Base-by-base conservation (phyloP, 2,888 invertebrate species). In the Tiliacea citrago region DNA sequence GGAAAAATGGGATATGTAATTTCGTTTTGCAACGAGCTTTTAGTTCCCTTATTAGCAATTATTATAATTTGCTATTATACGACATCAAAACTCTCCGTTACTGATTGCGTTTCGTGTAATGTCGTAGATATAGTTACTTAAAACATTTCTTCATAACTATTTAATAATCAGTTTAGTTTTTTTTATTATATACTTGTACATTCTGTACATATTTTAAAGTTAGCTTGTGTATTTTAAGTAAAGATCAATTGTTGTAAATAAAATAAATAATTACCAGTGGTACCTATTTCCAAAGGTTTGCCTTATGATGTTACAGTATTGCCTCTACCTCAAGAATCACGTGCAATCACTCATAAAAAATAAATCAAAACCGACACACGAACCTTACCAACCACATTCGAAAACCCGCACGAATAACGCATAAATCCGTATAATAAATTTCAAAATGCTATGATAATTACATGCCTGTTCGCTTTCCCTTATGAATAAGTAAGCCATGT, bases 401-500 rank as follows among this genome's bases (percentile, higher is more conserved):
- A 76, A 79, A 79, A 68, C 70, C 55, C 65, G 61, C 84, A 84
- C 81, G 82, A 84, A 78, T 76, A 82, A 62, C 81, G 71, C 73
- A 79, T 79, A 88, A 87, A 86, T 84, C 83, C 78, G 77, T 68
- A 84, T 82, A 86, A 86, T 88, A 86, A 88, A 88, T 88, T 86
- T 84, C 80, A 87, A 88, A 87, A 88, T 75, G 86, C 84, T 77
- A 86, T 79, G 80, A 88, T 88, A 90, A 90, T 89, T 89, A 89
- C 87, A 86, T 83, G 87, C 83, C 81, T 83, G 86, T 85, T 86
- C 88, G 79, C 82, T 85, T 86, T 87, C 86, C 87, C 84, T 88
- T 84, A 86, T 91, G 90, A 91, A 91, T 91, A 88, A 91, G 86
- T 90, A 88, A 91, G 84, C 80, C 84, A 67, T 86, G 89, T 89